These are phyloP conservation scores for Eupelmus urozonus DNA, from an alignment of 2,888 invertebrate species.

Conservation along the genomic window DNA sequence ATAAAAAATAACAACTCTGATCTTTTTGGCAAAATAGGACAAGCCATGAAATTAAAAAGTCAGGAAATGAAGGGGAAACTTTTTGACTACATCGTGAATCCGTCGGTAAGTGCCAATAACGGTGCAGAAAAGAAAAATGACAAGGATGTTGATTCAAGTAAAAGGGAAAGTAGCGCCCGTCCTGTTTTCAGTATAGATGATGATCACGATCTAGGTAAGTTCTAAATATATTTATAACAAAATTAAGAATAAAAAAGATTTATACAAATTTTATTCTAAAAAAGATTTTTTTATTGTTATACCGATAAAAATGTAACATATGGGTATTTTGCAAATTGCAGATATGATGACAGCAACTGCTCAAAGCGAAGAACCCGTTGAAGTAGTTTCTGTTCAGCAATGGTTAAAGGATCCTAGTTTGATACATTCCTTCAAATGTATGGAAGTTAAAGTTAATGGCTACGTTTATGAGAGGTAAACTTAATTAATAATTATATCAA, in stretches of 20 bases:
- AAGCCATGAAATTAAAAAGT: conserved; percentile 93
- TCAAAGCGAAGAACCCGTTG: conserved; percentile 83
- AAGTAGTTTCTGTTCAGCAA: conserved; percentile 88
- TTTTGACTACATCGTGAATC: conserved; percentile 95
- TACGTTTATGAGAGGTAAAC: conserved; percentile 85
- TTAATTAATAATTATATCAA: background rate
- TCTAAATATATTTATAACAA: conserved; percentile 1
- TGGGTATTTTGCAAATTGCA: conserved; percentile 56
- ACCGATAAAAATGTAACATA: background rate
- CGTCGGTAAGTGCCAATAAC: conserved; percentile 80
- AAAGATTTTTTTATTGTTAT: background rate
- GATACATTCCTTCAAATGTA: conserved; percentile 92
- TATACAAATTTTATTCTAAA: background rate
- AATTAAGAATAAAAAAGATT: background rate
- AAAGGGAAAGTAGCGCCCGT: conserved; percentile 91
- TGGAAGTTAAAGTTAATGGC: conserved; percentile 93
- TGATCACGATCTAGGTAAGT: conserved; percentile 81
- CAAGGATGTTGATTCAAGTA: conserved; percentile 83
- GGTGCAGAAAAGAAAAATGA: conserved; percentile 90
- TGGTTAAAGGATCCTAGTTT: conserved; percentile 91
- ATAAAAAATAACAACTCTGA: conserved; percentile 78
- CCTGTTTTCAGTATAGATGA: conserved; percentile 97
- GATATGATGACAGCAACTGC: conserved; percentile 74
- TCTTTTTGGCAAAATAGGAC: conserved; percentile 89
- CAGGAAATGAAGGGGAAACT: conserved; percentile 94